Base-by-base conservation (phyloP, 2,888 invertebrate genomes). In the Argyra leucocephala region DNA sequence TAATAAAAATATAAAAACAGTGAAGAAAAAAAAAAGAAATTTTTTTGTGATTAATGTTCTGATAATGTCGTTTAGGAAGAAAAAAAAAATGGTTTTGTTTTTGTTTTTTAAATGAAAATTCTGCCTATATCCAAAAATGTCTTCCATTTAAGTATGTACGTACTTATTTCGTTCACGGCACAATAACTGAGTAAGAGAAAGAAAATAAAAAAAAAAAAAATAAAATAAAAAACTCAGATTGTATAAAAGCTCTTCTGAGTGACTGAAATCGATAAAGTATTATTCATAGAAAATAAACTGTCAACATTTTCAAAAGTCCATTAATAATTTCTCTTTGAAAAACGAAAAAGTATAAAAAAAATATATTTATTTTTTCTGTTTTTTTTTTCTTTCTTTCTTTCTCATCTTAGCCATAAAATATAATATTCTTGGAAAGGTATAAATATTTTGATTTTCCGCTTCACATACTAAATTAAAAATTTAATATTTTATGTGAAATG, bases 271-370 rank as follows among this genome's bases (percentile, higher is more conserved):
- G 48, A 48, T 48, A 48, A 48, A 48, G 48, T 48, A 48, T 48
- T 48, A 48, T 48, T 48, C 48, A 48, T 48, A 48, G 48, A 48
- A 48, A 72, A 70, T 69, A 69, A 68, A 69, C 72, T 72, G 72
- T 71, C 72, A 70, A 68, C 70, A 67, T 69, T 68, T 70, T 70
- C 69, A 72, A 69, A 71, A 71, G 69, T 69, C 71, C 72, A 71
- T 71, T 72, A 71, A 72, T 72, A 67, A 66, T 66, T 48, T 48
- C 48, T 48, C 48, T 18, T 48, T 48, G 22, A 23, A 59, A 59
- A 59, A 23, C 23, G 23, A 10, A 57, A 57, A 7, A 9, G 57
- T n/a, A n/a, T n/a, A n/a, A n/a, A n/a, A n/a, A n/a, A n/a, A n/a
- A n/a, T n/a, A n/a, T n/a, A n/a, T n/a, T n/a, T n/a, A n/a, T n/a